Percentiles rank a stretch among this genome's conserved stretches.
phyloP scores from a whole-genome alignment of 2,113 vertebrate species.

The Microtus richardsoni region DNA sequence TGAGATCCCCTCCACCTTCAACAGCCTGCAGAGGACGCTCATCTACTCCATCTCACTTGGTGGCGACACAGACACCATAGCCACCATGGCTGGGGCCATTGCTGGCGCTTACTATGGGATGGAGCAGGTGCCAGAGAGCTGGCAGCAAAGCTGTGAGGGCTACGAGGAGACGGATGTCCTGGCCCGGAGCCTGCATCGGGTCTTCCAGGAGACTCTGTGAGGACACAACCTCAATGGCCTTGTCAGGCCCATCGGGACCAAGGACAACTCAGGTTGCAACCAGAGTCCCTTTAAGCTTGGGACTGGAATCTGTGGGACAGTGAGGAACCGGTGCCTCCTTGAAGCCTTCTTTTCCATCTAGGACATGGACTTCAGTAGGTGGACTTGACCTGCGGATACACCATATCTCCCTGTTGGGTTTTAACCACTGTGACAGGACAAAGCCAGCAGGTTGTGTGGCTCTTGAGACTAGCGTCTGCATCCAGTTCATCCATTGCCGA shows the following conservation, averaged over 20 bases:
- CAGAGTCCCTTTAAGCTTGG: accelerated
- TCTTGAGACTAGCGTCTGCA: background rate
- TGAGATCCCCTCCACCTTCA: constrained; percentile 91
- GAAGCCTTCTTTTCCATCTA: background rate
- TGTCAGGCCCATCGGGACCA: background rate
- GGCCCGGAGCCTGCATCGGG: constrained; percentile 89
- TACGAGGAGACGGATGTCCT: constrained; percentile 91
- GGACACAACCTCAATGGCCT: background rate
- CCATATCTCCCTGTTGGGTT: background rate
- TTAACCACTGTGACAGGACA: background rate
- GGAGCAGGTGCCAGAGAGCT: constrained; percentile 90
- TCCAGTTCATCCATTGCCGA: background rate
- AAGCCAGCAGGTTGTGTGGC: background rate
- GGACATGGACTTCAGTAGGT: background rate
- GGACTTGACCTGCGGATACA: background rate
- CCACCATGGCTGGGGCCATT: constrained; percentile 98
- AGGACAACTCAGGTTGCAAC: background rate
- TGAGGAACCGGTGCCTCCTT: background rate
- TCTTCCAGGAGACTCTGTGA: constrained; percentile 88
- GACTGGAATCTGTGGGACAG: background rate
- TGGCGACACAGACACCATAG: constrained; percentile 99
- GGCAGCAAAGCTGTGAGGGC: constrained; percentile 95
- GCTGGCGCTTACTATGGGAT: constrained; percentile 97
- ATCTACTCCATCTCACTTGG: constrained; percentile 96
- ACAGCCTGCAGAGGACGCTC: constrained; percentile 94